phyloP scores from a whole-genome alignment of 2,113 vertebrate species.

The Dermatemys mawii region DNA sequence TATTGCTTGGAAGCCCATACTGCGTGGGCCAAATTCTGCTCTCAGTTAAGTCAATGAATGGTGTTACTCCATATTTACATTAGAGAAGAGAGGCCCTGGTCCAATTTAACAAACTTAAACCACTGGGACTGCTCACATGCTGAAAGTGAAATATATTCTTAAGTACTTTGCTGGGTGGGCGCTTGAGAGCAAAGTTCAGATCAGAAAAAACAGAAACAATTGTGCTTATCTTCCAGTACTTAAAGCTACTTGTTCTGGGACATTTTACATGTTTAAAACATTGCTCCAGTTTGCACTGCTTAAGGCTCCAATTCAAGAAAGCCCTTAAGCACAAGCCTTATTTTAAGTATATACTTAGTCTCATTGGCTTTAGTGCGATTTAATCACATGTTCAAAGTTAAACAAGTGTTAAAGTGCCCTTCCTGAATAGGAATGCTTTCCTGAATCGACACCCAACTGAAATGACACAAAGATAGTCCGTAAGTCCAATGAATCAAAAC shows the following conservation, averaged over 20 bases:
- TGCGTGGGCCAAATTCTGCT: slow-evolving; percentile 10
- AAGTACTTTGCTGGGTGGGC: neutral
- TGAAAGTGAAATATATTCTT: neutral
- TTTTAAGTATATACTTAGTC: neutral
- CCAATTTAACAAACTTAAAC: neutral
- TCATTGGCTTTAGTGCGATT: neutral
- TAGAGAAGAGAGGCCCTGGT: neutral
- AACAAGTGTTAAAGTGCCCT: neutral
- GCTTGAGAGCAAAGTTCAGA: neutral
- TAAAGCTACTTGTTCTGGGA: neutral
- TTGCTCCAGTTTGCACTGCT: neutral
- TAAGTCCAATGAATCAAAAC: neutral
- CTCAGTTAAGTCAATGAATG: neutral
- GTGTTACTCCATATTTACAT: neutral
- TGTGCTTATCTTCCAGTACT: neutral
- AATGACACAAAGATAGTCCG: neutral
- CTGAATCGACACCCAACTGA: neutral
- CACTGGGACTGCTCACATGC: neutral
- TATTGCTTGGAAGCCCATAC: neutral
- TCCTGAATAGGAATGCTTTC: neutral
- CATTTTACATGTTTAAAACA: neutral
- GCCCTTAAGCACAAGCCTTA: neutral
- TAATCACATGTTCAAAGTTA: neutral
- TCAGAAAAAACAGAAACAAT: neutral
- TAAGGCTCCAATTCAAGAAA: neutral